Base-by-base conservation (phyloP, 2,888 invertebrate species). In the Ecliptopera silaceata region DNA sequence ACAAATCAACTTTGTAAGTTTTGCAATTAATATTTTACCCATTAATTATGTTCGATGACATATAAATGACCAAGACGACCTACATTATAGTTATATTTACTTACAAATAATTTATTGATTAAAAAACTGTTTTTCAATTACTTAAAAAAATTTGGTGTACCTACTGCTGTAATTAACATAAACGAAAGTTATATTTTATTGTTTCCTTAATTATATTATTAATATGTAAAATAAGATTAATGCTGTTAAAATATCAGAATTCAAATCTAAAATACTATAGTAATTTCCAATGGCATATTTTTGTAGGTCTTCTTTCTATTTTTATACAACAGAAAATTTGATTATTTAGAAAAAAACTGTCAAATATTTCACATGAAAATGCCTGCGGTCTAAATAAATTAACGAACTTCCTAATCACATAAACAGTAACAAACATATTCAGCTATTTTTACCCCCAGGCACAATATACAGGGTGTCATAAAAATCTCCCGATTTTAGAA, bases 391-490 rank as follows among this genome's bases (percentile, higher is more conserved):
- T 46, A 72, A 66, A 68, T 67, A 72, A 68, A 72, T 60, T 56
- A 65, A 61, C 44, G 32, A 66, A 81, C 80, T 80, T 83, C 82
- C 86, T 87, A 84, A 87, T 83, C 79, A 82, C 80, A 84, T 84
- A 84, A 83, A 75, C 81, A 81, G 82, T 74, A 74, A 80, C 81
- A 77, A 78, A 81, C 82, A 83, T 77, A 74, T 79, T 70, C 76
- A 10, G 36, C 17, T 11, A 52, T 77, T 72, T 62, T 72, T 62
- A 61, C 79, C 88, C 83, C 64, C 72, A 66, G 86, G 26, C 26
- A 22, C 22, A 26, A 8, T 8, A 26, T 26, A 26, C 6, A 26
- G 6, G 10, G 26, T 26, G n/a, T n/a, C n/a, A n/a, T n/a, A n/a
- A n/a, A n/a, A n/a, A n/a, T n/a, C n/a, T n/a, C n/a, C n/a, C n/a